Conservation (phyloP, 2,797 vertebrate species). For the Gobionotothen gibberifrons region DNA sequence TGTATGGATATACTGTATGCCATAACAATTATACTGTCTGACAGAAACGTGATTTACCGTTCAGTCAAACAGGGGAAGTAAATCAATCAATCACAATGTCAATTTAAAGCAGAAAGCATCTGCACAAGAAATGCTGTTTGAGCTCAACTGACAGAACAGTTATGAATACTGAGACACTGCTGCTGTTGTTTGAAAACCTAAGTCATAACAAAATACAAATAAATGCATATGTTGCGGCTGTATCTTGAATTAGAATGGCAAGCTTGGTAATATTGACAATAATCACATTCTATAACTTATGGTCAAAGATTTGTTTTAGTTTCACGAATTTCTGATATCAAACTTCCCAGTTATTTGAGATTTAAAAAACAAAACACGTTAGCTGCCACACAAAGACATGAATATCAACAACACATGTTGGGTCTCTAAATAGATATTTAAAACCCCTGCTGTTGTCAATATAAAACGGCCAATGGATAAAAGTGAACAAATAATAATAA, state of each 20-base stretch:
- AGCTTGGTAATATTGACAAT: background rate
- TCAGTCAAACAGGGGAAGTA: background rate
- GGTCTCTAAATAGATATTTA: background rate
- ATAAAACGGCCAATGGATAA: background rate
- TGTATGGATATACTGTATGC: background rate
- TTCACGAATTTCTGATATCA: background rate
- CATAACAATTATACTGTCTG: background rate
- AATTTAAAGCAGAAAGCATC: background rate
- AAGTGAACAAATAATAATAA: background rate
- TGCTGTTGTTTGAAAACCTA: background rate
- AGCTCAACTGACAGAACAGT: background rate
- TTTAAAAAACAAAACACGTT: background rate
- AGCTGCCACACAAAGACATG: background rate
- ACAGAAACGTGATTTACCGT: background rate
- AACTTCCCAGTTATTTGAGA: background rate
- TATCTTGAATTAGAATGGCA: background rate
- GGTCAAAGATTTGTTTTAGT: background rate
- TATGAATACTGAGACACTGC: background rate
- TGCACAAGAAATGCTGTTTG: background rate
- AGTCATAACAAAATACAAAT: background rate
- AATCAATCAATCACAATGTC: constrained; percentile 6
- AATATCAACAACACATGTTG: background rate
- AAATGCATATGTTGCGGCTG: background rate
- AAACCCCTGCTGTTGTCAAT: background rate
- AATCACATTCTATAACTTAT: background rate